Percentiles rank a stretch among this genome's conserved stretches.
These are phyloP conservation scores for Drosophila pseudotakahashii DNA, from an alignment of 2,888 invertebrate species.

Conservation along the genomic window DNA sequence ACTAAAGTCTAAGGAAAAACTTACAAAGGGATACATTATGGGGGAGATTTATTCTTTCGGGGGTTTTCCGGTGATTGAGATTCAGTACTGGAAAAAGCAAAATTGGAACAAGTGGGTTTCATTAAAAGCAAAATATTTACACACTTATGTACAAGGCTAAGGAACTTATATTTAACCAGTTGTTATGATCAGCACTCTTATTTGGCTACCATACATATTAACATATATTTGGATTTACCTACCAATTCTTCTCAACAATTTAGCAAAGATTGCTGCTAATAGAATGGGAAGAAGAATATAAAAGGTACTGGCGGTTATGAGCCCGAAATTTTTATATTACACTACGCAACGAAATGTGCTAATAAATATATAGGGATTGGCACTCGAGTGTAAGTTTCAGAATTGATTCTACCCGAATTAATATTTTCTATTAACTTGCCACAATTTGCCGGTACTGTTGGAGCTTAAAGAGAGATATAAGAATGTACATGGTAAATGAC, in stretches of 20 bases:
- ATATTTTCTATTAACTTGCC: no score
- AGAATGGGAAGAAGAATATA: neutral
- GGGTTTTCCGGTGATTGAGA: conserved; percentile 56
- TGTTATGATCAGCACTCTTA: neutral
- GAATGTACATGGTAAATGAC: no score
- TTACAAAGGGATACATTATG: conserved; percentile 67
- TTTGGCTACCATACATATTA: neutral
- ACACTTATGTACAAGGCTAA: neutral
- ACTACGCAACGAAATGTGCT: neutral
- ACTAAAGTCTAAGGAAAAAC: conserved; percentile 32
- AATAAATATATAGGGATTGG: neutral
- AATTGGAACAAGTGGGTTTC: neutral
- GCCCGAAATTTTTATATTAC: neutral
- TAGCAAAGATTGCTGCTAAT: neutral
- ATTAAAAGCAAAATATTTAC: conserved; percentile 15
- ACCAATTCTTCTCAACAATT: neutral
- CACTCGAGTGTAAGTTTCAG: neutral
- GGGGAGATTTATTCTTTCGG: conserved; percentile 50
- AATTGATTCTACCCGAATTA: neutral
- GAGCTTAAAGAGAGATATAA: no score
- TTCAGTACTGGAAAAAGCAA: conserved; percentile 59
- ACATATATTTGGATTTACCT: neutral
- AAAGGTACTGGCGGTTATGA: neutral
- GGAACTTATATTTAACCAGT: neutral
- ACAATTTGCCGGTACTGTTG: no score